Base-by-base conservation (phyloP, 2,888 invertebrate species). In the Tiliacea aurago region DNA sequence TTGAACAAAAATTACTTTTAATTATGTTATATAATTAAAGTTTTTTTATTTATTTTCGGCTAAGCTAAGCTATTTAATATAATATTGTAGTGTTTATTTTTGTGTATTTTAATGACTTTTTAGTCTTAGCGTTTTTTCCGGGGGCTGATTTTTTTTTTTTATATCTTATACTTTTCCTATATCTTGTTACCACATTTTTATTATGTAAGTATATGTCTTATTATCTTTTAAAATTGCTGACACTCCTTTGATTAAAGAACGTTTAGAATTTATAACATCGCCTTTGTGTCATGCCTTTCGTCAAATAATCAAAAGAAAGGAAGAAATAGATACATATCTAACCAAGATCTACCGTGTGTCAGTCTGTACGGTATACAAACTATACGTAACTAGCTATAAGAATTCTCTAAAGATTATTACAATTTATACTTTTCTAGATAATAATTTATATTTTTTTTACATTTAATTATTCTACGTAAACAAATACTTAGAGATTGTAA, bases 401-500 rank as follows among this genome's bases (percentile, higher is more conserved):
- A 59, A 56, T 68, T 6, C n/a, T 47, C 41, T 70, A 80, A 65
- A 69, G 67, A 67, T 76, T 71, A 75, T 37, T 73, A 70, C 10
- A 59, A 55, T 56, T 55, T 18, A 70, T 72, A 80, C 45, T 73
- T 65, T 45, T 66, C 64, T 67, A 66, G 55, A 49, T 73, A 76
- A 76, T 53, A 65, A 55, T 51, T 49, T 80, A 63, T 43, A 53
- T 45, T 37, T 73, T 69, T 64, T 62, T 71, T 67, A 61, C 49
- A 33, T 70, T 70, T 72, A 58, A 61, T 73, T 68, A 61, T 71
- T 47, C 41, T 78, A 61, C 51, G 56, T 76, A 56, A 63, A 62
- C 41, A 71, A 63, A 67, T 81, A 80, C 76, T 78, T 82, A 78
- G 84, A 87, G 83, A 85, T 86, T 86, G 87, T 87, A 85, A 80